Base-by-base conservation (phyloP, 2,888 invertebrate genomes). In the Euphydryas editha region DNA sequence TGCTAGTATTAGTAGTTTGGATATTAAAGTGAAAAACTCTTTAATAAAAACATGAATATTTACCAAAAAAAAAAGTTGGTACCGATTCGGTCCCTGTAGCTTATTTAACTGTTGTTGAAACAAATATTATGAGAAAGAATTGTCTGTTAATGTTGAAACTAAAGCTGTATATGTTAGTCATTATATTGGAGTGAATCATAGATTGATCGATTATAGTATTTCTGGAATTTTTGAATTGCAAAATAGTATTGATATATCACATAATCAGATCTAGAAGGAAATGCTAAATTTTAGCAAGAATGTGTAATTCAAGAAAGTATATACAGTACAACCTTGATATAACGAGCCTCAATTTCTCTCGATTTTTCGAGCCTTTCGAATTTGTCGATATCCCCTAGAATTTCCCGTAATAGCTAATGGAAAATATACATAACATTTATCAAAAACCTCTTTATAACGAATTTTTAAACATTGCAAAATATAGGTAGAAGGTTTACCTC, bases 1-100 rank as follows among this genome's bases (percentile, higher is more conserved):
- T 44, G 44, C 65, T 70, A 59, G 59, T 63, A 63, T 37, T 69
- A 62, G 67, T 59, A 44, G 13, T 57, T 47, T 49, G 30, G 30
- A 21, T 47, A 47, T 57, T 30, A 20, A 47, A 47, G 13, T 21
- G 20, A 20, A 51, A 51, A n/a, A 24, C 24, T 51, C 15, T 24
- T 51, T n/a, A n/a, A n/a, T 24, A 21, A 51, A n/a, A n/a, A n/a
- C n/a, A n/a, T n/a, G 51, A 51, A 24, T 51, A 6, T 51, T 51
- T 30, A 51, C 51, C 51, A 51, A 51, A 51, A 51, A 51, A n/a
- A 30, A n/a, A n/a, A n/a, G 2, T n/a, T 15, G n/a, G 51, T 3
- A 51, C 49, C 49, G 21, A 24, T n/a, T 24, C 24, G 51, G 24
- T 51, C 49, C 49, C 20, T 24, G 15, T 51, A 51, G 51, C 51